Evolutionary conservation across 1,140 invertebrate genomes (phyloP), one percentile per base, ranked within the genome.

Genomic region (Riptortus pedestris): DNA sequence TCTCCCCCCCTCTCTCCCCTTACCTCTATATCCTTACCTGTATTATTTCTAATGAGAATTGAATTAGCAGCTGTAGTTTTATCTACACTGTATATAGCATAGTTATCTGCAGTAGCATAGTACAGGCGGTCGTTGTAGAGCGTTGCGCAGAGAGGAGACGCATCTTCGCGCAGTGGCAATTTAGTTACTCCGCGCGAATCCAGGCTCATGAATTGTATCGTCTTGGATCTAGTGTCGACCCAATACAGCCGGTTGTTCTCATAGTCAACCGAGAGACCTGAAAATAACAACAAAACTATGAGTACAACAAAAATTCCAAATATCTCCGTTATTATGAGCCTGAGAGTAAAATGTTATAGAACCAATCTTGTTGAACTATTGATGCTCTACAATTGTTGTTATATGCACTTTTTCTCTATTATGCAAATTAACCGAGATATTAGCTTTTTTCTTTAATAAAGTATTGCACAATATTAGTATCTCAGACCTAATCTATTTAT

Each of bases 181-280:
- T 73, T 77, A 3, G 69, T 68, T 0, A 79, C 70, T 64, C 73
- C 73, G 24, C 75, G 74, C 0, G 70, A 76, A 1, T 71, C 69
- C 2, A 90, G 75, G 66, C 84, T 79, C 66, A 82, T 80, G 70
- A 80, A 87, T 66, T 84, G 82, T 62, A 92, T 83, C n/a, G 73
- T 72, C n/a, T 76, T 74, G 7, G 79, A 77, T 20, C 75, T 78
- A 4, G 74, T 70, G 69, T 82, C 83, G 0, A 85, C 79, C 81
- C 86, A 92, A 74, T 90, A 92, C 31, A 91, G 71, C 11, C 81
- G 77, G 29, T 80, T 71, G 0, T 74, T 73, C 60, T 79, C 76
- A 61, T 79, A 73, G 73, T 90, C 87, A 68, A 85, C 76, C 2
- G 74, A 75, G 70, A 85, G 74, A 73, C 82, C 84, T 80, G 58